Evolutionary conservation across 2,797 vertebrate genomes (phyloP).

Genomic region (Acipenser oxyrinchus): DNA sequence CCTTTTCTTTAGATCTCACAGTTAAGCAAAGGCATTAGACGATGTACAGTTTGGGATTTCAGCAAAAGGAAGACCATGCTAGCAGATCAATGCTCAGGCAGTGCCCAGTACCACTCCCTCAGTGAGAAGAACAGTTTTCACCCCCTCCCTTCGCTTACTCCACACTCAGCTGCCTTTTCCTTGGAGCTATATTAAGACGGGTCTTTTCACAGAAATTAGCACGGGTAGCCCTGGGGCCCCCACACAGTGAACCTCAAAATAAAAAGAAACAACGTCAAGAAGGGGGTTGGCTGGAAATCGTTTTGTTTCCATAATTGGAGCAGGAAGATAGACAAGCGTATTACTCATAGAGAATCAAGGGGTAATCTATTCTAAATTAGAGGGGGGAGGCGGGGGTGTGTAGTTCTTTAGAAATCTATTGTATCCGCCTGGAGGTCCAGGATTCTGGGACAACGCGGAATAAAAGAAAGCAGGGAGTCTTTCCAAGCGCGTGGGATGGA

Average conservation of each 20-base stretch:
- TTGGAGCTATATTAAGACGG: background rate
- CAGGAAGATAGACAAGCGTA: background rate
- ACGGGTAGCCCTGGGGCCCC: too few relatives aligned
- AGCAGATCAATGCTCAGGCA: too few relatives aligned
- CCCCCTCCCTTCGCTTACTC: background rate
- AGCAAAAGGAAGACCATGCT: too few relatives aligned
- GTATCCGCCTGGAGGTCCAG: background rate
- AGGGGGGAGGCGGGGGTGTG: too few relatives aligned
- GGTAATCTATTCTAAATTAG: background rate
- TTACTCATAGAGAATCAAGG: background rate
- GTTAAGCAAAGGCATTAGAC: too few relatives aligned
- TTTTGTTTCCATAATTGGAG: constrained; percentile 1
- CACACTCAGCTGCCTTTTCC: background rate
- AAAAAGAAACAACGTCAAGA: background rate
- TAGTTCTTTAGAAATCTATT: background rate
- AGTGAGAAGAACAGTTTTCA: too few relatives aligned
- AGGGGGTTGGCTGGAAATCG: background rate
- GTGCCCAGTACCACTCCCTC: too few relatives aligned
- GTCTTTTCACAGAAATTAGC: too few relatives aligned
- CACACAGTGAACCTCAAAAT: background rate
- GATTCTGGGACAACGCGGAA: background rate
- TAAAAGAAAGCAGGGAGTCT: too few relatives aligned
- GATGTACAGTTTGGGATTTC: too few relatives aligned
- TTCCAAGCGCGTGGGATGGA: too few relatives aligned
- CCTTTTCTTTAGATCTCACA: too few relatives aligned